Evolutionary conservation across 2,888 invertebrate species (phyloP), one percentile per base, ranked within the genome.

Genomic region (Mamestra brassicae): DNA sequence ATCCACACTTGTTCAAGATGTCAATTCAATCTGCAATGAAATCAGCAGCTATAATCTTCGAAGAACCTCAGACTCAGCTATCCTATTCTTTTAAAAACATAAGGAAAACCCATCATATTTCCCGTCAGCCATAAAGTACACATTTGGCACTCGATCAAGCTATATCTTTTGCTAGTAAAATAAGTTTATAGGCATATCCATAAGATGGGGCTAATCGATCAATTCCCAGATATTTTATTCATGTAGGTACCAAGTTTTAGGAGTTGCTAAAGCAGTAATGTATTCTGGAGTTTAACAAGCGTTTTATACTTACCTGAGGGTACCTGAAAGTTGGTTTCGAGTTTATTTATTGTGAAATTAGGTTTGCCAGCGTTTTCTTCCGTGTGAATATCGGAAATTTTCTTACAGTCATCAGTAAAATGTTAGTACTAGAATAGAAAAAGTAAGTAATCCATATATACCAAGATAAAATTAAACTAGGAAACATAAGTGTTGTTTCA

Each of bases 121-220:
- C 10, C 36, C 26, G 38, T 13, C 10, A 34, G 7, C 63, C 50
- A 11, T 82, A 81, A 80, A 81, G 47, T 50, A 61, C 17, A 52
- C 45, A 15, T 83, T 80, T 80, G 83, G 79, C 79, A 65, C 68
- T 83, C 57, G 68, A 83, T 83, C 72, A 78, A 80, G 54, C 54
- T 52, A 72, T 82, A 78, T 78, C 5, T 63, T 71, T 50, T 38
- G 58, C 57, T 82, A 82, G 50, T 71, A 67, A 67, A 81, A 68
- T n/a, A 75, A 67, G 38, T 71, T 82, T 80, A 80, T 71, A 55
- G 61, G 34, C 26, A 45, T 34, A 47, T 45, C 45, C 52, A 42
- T 38, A 50, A 65, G 54, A 67, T 45, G 34, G 34, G 50, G 38
- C 71, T 80, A 78, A 80, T 79, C 61, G 67, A 61, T 50, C 72